These are phyloP conservation scores for Ornithoptera alexandrae DNA, from an alignment of 2,888 invertebrate genomes.

Conservation along the genomic window DNA sequence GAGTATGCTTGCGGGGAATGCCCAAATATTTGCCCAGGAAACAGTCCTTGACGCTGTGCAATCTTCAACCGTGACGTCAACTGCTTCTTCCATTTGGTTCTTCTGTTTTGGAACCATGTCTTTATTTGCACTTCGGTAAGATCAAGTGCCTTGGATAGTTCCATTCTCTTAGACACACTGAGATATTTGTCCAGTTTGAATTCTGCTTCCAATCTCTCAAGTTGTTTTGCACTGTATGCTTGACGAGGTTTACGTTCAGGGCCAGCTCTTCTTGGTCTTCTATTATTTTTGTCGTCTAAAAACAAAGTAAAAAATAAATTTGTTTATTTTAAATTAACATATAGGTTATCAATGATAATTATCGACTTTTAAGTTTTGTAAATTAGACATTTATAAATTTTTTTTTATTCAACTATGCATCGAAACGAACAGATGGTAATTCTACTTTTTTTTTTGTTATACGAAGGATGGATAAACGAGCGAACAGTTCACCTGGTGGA, in stretches of 20 bases:
- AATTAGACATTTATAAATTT: too few species aligned
- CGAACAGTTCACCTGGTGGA: too few species aligned
- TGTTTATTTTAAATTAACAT: neutral
- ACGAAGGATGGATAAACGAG: too few species aligned
- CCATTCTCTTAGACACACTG: conserved; percentile 96
- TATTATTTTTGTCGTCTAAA: conserved; percentile 87
- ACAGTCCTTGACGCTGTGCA: conserved; percentile 91
- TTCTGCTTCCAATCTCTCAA: conserved; percentile 94
- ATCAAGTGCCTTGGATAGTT: conserved; percentile 91
- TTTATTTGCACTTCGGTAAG: conserved; percentile 97
- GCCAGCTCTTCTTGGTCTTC: conserved; percentile 91
- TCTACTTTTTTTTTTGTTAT: too few species aligned
- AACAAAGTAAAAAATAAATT: conserved; percentile 8
- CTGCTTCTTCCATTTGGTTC: conserved; percentile 99
- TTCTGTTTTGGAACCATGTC: conserved; percentile 97
- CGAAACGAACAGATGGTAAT: too few species aligned
- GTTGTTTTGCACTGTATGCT: conserved; percentile 96
- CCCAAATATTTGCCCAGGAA: conserved; percentile 84
- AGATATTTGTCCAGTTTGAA: conserved; percentile 98
- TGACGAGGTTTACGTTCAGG: conserved; percentile 96
- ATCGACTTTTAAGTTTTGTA: too few species aligned
- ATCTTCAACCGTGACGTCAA: conserved; percentile 93
- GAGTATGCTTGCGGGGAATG: conserved; percentile 82
- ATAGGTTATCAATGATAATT: neutral
- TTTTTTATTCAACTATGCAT: too few species aligned